Evolutionary conservation across 2,113 vertebrate species (phyloP), one percentile per base, ranked within the genome.

Genomic region (Stegostoma tigrinum): DNA sequence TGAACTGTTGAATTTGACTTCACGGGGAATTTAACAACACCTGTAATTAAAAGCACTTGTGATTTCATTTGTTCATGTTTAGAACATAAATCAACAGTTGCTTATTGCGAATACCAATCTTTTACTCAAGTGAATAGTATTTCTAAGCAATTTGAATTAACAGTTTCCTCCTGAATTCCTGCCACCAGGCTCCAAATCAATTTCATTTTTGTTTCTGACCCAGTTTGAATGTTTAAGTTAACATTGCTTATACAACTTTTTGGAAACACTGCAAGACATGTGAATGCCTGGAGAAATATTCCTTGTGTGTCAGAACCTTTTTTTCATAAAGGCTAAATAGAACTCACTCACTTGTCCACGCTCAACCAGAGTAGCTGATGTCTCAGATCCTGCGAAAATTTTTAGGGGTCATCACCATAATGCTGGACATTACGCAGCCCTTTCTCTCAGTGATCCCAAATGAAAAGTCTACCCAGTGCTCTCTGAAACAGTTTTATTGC

Each of bases 1-100:
- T 93, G 89, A 93, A 66, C 61, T n/a, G 55, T 15, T 93, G 17
- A 93, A 93, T 38, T 34, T n/a, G 66, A 93, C 34, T 38, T 93
- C 89, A 93, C 15, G 15, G 61, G 2, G 34, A 38, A 34, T 93
- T 64, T 93, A 61, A 66, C n/a, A 66, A 93, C 61, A 93, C 23
- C 17, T 93, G 61, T 66, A 61, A 66, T 93, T 93, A 66, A 93
- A 64, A 93, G 34, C 89, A 93, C 52, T 30, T 90, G 55, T n/a
- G 55, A 17, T 2, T 38, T 91, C 15, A 30, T 91, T 93, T 93
- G 55, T 38, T 21, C 30, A 3, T 6, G 38, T 93, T 64, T 23
- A 8, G 34, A 93, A 66, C 64, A 66, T 66, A 66, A 93, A 93
- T 66, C 61, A 66, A 66, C 55, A 64, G 66, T 91, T 93, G 89